Base-by-base conservation (phyloP, 2,113 vertebrate species). In the Eptesicus fuscus region DNA sequence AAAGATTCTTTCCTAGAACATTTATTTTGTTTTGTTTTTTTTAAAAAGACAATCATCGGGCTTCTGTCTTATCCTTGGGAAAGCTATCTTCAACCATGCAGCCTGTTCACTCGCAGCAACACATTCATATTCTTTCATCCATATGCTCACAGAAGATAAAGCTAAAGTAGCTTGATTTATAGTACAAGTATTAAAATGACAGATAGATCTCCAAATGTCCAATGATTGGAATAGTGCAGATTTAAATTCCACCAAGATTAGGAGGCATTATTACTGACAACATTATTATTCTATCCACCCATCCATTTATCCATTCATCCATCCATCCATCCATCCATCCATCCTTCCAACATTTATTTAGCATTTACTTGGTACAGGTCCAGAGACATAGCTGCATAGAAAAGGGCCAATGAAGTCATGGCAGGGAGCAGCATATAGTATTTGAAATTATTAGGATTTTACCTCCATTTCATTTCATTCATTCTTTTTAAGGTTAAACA, bases 1-100 rank as follows among this genome's bases (percentile, higher is more conserved):
- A 77, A 96, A 87, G 82, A 92, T 91, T 95, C 91, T 94, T 97
- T 96, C 94, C 67, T 89, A 85, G 95, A 96, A 96, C 86, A 96
- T 94, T 97, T 95, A 90, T 96, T 96, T 97, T 96, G 85, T 95
- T 89, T 96, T 95, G 82, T 95, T 94, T 94, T 85, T 74, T 79
- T 61, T 61, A 10, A 4, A 71, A 90, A 91, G 88, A 88, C 92
- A 96, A 79, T 95, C 95, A 95, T 95, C 92, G 95, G 88, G 78
- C 78, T 97, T 95, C 93, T 96, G 94, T 95, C 94, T 95, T 56
- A 93, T 91, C 96, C 86, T 94, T 96, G 92, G n/a, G 85, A 93
- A 96, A 96, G 95, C 67, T 85, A 44, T 92, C 92, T 92, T 92
- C 86, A 90, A 76, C 61, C 77, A 42, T 83, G 91, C 96, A 94